A percentile compares a stretch with the other conserved stretches of the same genome.
Evolutionary conservation across 2,888 invertebrate species (phyloP).

Genomic region (Reticulitermes lucifugus): DNA sequence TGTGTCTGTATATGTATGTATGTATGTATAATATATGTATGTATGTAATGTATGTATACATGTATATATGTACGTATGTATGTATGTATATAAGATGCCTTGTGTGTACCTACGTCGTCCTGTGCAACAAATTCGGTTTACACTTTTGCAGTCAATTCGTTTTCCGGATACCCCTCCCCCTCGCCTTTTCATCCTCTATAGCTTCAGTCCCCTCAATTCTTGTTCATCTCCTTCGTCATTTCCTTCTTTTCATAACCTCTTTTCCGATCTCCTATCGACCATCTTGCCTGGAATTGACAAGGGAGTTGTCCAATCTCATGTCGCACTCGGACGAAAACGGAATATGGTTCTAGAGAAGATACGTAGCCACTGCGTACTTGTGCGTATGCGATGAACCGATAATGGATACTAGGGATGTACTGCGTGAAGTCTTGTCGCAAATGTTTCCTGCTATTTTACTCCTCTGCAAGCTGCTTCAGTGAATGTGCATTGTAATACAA

Average conservation of each 20-base stretch:
- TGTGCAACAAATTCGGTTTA: slow-evolving; percentile 23
- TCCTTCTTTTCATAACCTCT: slow-evolving; percentile 39
- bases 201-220: slow-evolving; percentile 7
- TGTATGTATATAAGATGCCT: neutral
- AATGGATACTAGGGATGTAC: no score
- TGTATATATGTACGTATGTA: no score
- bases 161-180: slow-evolving; percentile 16
- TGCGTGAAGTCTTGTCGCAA: no score
- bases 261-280: slow-evolving; percentile 30
- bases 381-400: no score
- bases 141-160: slow-evolving; percentile 26
- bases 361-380: no score
- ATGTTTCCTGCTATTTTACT: no score
- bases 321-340: neutral
- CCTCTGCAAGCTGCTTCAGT: no score
- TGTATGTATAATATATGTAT: no score
- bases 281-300: slow-evolving; percentile 33
- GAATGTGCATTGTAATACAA: no score
- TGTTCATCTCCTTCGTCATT: slow-evolving; percentile 42
- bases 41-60: no score
- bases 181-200: neutral
- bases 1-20: no score
- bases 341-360: no score
- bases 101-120: neutral
- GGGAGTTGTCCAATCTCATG: slow-evolving; percentile 6